These are phyloP conservation scores for Cyanocitta stelleri DNA, from an alignment of 2,113 vertebrate species.

Conservation along the genomic window DNA sequence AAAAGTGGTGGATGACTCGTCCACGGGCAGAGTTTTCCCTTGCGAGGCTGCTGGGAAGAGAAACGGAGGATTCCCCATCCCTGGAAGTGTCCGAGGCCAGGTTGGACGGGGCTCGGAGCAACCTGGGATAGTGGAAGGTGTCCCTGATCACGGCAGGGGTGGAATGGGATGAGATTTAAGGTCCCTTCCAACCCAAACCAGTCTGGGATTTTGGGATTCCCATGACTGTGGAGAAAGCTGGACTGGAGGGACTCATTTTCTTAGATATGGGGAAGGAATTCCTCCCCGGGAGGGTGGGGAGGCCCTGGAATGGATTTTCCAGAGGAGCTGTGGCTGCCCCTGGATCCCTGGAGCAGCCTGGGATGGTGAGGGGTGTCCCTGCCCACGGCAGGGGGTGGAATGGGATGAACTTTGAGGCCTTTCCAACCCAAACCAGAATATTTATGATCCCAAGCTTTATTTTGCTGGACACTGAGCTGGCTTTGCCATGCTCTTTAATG, in stretches of 20 bases:
- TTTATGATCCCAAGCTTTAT: rapidly evolving
- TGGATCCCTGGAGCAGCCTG: background rate
- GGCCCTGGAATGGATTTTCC: background rate
- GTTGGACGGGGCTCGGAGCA: rapidly evolving
- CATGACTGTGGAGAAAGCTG: rapidly evolving
- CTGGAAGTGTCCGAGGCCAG: background rate
- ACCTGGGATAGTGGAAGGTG: rapidly evolving
- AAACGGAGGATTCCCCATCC: background rate
- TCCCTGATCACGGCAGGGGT: background rate
- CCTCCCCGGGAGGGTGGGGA: background rate
- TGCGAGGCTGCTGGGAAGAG: background rate
- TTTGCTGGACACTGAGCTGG: rapidly evolving
- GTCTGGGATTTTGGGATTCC: background rate
- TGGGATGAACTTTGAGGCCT: rapidly evolving
- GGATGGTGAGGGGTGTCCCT: rapidly evolving
- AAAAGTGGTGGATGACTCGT: background rate
- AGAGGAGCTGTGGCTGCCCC: background rate
- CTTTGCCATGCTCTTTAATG: background rate
- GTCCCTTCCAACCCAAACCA: background rate
- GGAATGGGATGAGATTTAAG: background rate
- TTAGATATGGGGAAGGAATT: background rate
- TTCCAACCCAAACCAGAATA: background rate
- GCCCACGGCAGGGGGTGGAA: background rate
- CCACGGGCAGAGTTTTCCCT: background rate
- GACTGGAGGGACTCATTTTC: background rate